These are phyloP conservation scores for Hirtodrosophila confusa DNA, from an alignment of 2,888 invertebrate species.

Conservation along the genomic window DNA sequence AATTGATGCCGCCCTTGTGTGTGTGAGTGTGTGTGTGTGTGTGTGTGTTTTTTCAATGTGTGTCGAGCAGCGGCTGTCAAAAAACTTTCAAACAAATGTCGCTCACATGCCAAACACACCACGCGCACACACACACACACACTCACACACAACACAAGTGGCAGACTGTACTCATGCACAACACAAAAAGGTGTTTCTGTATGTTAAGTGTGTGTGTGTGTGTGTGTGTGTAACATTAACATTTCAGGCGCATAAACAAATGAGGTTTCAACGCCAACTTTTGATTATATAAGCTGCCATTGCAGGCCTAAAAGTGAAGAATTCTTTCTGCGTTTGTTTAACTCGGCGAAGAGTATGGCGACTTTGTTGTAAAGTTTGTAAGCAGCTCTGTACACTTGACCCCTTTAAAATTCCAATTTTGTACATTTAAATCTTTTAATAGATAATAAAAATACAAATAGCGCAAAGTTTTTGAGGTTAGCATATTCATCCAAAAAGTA, in stretches of 20 bases:
- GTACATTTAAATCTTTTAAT: too few relatives aligned
- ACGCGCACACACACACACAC: slow-evolving; percentile 37
- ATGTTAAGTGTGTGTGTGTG: too few relatives aligned
- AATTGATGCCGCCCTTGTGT: slow-evolving; percentile 57
- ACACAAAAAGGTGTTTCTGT: slow-evolving; percentile 27
- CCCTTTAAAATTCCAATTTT: too few relatives aligned
- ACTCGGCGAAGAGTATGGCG: slow-evolving; percentile 16
- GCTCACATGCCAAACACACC: slow-evolving; percentile 68
- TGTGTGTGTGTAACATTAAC: slow-evolving; percentile 64
- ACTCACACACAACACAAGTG: slow-evolving; percentile 32
- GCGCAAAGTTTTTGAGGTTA: too few relatives aligned
- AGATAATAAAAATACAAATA: too few relatives aligned
- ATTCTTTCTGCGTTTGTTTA: slow-evolving; percentile 23
- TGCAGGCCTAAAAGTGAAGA: slow-evolving; percentile 34
- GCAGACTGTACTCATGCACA: slow-evolving; percentile 20
- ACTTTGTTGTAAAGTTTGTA: slow-evolving; percentile 27
- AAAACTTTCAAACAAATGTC: slow-evolving; percentile 78
- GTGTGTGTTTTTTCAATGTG: slow-evolving; percentile 30
- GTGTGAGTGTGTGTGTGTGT: slow-evolving; percentile 7
- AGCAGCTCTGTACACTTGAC: not conserved
- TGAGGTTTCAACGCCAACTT: slow-evolving; percentile 69
- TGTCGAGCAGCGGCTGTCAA: slow-evolving; percentile 63
- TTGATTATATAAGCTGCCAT: slow-evolving; percentile 65
- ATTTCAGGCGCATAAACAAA: slow-evolving; percentile 75
- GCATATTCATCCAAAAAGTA: too few relatives aligned